These are phyloP conservation scores for Cephalopachus bancanus DNA, from an alignment of 2,797 vertebrate species.

Conservation along the genomic window DNA sequence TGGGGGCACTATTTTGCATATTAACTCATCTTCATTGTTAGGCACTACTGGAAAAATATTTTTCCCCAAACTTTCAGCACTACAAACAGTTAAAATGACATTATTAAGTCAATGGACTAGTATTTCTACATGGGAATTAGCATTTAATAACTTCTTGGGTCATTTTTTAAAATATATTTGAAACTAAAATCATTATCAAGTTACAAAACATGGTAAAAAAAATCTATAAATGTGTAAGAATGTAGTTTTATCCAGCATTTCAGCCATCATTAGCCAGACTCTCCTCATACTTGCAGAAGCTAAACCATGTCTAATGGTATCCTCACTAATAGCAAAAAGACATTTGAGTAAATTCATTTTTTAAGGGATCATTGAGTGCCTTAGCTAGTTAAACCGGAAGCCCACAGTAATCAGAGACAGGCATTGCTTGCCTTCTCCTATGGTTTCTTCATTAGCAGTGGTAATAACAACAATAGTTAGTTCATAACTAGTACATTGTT, in stretches of 20 bases:
- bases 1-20: background rate
- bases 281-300: conserved; percentile 73
- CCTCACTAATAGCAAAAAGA: conserved; percentile 67
- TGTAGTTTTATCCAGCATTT: conserved; percentile 70
- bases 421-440: conserved; percentile 68
- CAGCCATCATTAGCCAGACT: conserved; percentile 78
- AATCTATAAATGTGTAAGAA: conserved; percentile 56
- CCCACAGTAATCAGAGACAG: conserved; percentile 69
- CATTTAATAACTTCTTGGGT: conserved; percentile 68
- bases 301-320: conserved; percentile 82
- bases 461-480: conserved; percentile 79
- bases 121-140: conserved; percentile 39
- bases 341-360: conserved; percentile 81
- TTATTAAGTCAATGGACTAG: conserved; percentile 37
- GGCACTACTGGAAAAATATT: background rate
- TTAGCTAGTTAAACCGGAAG: conserved; percentile 76
- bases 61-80: conserved; percentile 7
- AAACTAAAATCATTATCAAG: conserved; percentile 69
- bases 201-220: conserved; percentile 55
- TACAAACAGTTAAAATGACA: conserved; percentile 51
- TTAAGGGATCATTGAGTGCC: conserved; percentile 80
- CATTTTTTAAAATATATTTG: conserved; percentile 42
- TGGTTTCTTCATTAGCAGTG: conserved; percentile 82
- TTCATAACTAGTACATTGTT: conserved; percentile 80
- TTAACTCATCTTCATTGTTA: conserved; percentile 35